A percentile compares a stretch with the other conserved stretches of the same genome.
Evolutionary conservation across 1,140 invertebrate species (phyloP).

Genomic region (Pseudobourletiella spinata): DNA sequence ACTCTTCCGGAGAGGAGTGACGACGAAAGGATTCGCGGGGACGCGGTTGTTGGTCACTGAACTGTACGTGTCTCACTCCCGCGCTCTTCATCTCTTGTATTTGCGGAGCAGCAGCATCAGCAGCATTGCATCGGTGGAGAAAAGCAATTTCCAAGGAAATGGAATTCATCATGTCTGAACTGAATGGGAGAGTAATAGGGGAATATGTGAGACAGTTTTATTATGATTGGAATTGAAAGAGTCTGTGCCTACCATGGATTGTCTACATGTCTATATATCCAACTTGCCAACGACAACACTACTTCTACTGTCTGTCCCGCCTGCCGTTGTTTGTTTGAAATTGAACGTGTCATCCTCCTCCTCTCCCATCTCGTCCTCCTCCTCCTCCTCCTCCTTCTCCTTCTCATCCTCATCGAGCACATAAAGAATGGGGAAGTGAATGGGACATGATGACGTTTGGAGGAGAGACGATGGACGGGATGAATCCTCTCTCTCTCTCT

Average conservation of each 20-base stretch:
- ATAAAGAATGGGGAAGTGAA: constrained; percentile 10
- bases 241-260: background rate
- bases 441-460: constrained; percentile 11
- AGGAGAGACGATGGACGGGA: background rate
- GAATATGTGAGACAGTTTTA: background rate
- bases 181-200: background rate
- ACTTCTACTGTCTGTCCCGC: too few relatives aligned
- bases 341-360: constrained; percentile 2
- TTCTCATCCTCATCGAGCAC: background rate
- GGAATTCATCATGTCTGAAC: background rate
- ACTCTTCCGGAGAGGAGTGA: too few relatives aligned
- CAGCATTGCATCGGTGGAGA: too few relatives aligned
- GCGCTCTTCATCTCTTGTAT: too few relatives aligned
- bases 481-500: background rate
- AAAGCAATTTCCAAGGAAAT: too few relatives aligned
- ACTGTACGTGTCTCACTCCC: too few relatives aligned
- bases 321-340: constrained; percentile 11
- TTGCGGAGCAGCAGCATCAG: too few relatives aligned
- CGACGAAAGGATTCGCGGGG: too few relatives aligned
- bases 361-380: background rate
- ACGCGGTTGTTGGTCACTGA: too few relatives aligned
- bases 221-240: constrained; percentile 1
- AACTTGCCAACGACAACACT: too few relatives aligned
- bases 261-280: background rate
- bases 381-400: background rate